These are phyloP conservation scores for Nomada flava DNA, from an alignment of 2,888 invertebrate genomes.

Conservation along the genomic window DNA sequence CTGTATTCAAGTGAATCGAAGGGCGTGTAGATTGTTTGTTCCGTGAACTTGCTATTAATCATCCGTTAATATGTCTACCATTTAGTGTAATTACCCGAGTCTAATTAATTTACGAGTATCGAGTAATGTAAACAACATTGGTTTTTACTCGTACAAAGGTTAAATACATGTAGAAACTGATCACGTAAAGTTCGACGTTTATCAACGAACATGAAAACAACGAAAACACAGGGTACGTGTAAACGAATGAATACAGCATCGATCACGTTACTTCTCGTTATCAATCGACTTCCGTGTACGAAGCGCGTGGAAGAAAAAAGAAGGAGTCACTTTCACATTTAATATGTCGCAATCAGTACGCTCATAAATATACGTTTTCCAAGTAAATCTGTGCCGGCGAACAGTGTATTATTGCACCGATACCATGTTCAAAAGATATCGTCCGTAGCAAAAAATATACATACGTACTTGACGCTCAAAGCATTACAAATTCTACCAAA, in stretches of 20 bases:
- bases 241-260: conserved; percentile 9
- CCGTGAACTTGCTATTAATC: too few relatives aligned
- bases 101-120: too few relatives aligned
- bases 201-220: neutral
- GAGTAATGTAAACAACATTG: neutral
- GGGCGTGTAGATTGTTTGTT: too few relatives aligned
- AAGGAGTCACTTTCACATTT: neutral
- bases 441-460: too few relatives aligned
- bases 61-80: too few relatives aligned
- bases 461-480: too few relatives aligned
- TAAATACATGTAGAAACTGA: neutral
- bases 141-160: neutral
- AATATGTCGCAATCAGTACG: conserved; percentile 4
- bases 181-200: conserved; percentile 4
- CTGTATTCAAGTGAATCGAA: too few relatives aligned
- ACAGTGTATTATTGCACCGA: neutral
- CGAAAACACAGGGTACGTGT: neutral
- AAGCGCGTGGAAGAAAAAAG: conserved; percentile 14
- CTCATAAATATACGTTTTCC: neutral
- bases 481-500: too few relatives aligned
- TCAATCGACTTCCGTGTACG: conserved; percentile 18
- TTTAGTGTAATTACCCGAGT: too few relatives aligned
- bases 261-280: conserved; percentile 19
- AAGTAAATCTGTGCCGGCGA: neutral
- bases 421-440: neutral